A percentile compares a stretch with the other conserved stretches of the same genome.
These are phyloP conservation scores for Ahaetulla prasina DNA, from an alignment of 2,113 vertebrate species.

Conservation along the genomic window DNA sequence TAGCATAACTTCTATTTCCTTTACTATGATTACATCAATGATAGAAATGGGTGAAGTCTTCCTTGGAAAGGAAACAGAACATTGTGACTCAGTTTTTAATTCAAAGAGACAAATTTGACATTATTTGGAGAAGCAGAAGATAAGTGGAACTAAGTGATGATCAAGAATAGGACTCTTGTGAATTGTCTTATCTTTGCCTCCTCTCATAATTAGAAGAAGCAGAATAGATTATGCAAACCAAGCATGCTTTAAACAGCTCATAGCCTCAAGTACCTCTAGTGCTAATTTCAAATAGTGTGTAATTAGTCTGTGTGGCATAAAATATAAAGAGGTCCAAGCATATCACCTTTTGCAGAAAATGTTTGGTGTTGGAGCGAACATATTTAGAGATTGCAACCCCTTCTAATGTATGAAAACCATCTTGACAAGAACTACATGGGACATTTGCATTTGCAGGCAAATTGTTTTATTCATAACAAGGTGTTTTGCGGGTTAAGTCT, in stretches of 20 bases:
- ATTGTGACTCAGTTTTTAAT: neutral
- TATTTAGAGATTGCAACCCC: neutral
- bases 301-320: neutral
- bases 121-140: neutral
- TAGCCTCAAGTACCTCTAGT: neutral
- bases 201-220: neutral
- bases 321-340: neutral
- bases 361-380: neutral
- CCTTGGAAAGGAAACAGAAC: neutral
- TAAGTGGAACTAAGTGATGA: neutral
- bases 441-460: neutral
- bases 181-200: neutral
- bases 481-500: neutral
- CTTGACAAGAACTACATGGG: neutral
- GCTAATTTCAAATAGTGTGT: neutral
- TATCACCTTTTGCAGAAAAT: neutral
- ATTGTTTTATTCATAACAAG: neutral
- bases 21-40: neutral
- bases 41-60: neutral
- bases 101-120: neutral
- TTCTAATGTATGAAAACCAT: neutral
- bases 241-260: neutral
- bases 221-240: neutral
- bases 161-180: neutral
- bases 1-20: neutral